Conservation (phyloP, 2,888 invertebrate genomes). For the Enchytraeus crypticus region DNA sequence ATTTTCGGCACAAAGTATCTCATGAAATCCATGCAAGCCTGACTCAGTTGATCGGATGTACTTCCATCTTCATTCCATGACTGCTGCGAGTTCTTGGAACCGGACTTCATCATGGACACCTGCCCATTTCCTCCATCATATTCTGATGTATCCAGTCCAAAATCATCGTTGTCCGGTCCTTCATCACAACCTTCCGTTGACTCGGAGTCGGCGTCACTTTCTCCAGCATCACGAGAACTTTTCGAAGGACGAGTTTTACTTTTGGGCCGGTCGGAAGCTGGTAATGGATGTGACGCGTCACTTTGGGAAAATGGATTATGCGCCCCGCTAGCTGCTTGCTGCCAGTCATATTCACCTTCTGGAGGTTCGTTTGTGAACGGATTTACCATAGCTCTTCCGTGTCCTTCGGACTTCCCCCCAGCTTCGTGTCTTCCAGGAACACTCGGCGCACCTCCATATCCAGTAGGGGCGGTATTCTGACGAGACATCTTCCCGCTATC, state of each 20-base stretch:
- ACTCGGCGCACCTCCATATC: too few species aligned
- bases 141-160: too few species aligned
- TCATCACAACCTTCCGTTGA: conserved; percentile 28
- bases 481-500: neutral
- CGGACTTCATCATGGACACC: conserved; percentile 13
- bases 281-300: too few species aligned
- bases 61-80: conserved; percentile 19
- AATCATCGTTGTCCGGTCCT: conserved; percentile 8
- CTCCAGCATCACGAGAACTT: conserved; percentile 15
- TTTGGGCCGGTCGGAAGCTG: too few species aligned
- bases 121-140: too few species aligned
- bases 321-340: too few species aligned
- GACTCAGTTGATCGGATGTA: conserved; percentile 14
- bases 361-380: neutral
- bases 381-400: neutral
- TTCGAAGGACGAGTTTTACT: too few species aligned
- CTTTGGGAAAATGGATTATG: too few species aligned
- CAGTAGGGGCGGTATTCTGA: conserved; percentile 8
- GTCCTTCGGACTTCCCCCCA: neutral
- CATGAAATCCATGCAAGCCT: conserved; percentile 49
- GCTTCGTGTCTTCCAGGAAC: neutral
- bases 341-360: too few species aligned
- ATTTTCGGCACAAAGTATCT: conserved; percentile 59
- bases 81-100: conserved; percentile 20
- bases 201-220: conserved; percentile 21